A percentile compares a stretch with the other conserved stretches of the same genome.
Conservation (phyloP, 1,140 invertebrate genomes). For the Stratiolaelaps scimitus region DNA sequence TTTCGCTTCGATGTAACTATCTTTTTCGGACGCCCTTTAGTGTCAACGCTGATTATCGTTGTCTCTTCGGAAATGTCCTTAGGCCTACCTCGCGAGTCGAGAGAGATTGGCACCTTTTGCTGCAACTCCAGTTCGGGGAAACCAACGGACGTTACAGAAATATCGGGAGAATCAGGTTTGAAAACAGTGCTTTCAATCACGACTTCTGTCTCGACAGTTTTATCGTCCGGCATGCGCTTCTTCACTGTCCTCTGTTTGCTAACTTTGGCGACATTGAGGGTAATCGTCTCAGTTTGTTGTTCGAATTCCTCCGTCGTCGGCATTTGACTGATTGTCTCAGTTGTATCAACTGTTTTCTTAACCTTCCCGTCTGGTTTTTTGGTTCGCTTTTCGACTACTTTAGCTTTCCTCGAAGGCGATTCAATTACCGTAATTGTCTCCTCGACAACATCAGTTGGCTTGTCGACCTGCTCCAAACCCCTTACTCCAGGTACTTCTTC, state of each 20-base stretch:
- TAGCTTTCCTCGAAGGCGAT: not conserved
- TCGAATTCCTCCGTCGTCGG: not conserved
- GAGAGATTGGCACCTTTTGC: not conserved
- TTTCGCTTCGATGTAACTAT: not conserved
- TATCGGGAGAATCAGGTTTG: not conserved
- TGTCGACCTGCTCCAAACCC: not conserved
- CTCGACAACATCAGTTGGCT: not conserved
- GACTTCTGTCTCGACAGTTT: not conserved
- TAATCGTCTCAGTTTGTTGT: not conserved
- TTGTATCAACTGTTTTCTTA: not conserved
- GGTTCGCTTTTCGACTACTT: not conserved
- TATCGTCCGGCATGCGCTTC: not conserved
- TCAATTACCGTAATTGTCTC: not conserved
- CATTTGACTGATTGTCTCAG: not conserved
- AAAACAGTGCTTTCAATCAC: not conserved
- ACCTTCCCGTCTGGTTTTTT: not conserved
- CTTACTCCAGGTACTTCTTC: too few relatives aligned
- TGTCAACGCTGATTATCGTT: not conserved
- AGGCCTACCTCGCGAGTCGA: not conserved
- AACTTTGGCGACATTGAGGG: conserved; percentile 5
- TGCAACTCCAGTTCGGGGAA: conserved; percentile 15
- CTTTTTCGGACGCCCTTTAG: not conserved
- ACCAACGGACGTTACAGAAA: conserved; percentile 14
- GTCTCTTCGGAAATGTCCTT: conserved; percentile 3
- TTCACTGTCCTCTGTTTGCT: not conserved